phyloP scores from a whole-genome alignment of 35 echinoderm and acorn worm species.

The Ptychodera flava region DNA sequence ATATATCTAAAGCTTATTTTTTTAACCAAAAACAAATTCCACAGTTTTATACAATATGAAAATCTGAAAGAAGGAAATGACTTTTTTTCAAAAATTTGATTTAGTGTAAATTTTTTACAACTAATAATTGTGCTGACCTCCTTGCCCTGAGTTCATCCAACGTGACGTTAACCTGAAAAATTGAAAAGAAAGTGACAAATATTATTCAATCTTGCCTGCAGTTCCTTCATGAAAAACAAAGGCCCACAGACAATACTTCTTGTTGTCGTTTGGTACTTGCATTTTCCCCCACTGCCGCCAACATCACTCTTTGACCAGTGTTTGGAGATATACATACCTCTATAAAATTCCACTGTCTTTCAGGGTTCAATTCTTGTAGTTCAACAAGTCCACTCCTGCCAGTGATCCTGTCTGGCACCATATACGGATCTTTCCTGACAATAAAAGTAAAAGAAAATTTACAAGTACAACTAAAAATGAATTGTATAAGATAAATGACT shows the following conservation, averaged over 20 bases:
- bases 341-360: slow-evolving; percentile 79
- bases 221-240: no score
- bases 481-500: neutral
- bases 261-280: no score
- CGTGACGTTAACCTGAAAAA: slow-evolving; percentile 12
- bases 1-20: no score
- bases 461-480: neutral
- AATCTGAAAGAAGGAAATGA: no score
- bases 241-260: no score
- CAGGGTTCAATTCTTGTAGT: slow-evolving; percentile 50
- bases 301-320: no score
- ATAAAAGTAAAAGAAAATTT: neutral
- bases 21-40: no score
- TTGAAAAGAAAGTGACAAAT: neutral
- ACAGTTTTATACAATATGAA: no score
- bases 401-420: slow-evolving; percentile 77
- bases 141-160: neutral
- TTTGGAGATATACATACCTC: no score
- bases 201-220: neutral
- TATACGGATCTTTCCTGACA: slow-evolving; percentile 14
- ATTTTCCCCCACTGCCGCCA: no score
- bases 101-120: no score
- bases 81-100: no score
- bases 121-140: neutral
- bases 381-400: slow-evolving; percentile 59